A percentile compares a stretch with the other conserved stretches of the same genome.
These are phyloP conservation scores for Protula sp. DNA, from an alignment of 2,888 invertebrate species.

Conservation along the genomic window DNA sequence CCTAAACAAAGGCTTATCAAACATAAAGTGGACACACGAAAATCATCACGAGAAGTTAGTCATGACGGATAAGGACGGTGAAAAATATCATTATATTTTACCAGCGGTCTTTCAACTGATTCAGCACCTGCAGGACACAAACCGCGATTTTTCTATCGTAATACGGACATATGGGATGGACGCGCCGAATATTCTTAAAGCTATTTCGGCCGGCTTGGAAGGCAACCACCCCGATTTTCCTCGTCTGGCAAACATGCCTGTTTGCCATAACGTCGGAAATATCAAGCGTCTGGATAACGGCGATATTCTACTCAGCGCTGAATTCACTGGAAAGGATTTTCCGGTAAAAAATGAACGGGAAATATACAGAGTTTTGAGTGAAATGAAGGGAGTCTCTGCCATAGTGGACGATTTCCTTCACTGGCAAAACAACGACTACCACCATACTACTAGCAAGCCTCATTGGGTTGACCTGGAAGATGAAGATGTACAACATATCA, in stretches of 20 bases:
- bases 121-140: constrained; percentile 29
- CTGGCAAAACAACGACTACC: constrained; percentile 45
- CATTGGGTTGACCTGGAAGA: constrained; percentile 45
- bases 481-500: constrained; percentile 42
- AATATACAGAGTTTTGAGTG: constrained; percentile 39
- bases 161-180: constrained; percentile 51
- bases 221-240: constrained; percentile 39
- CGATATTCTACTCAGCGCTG: constrained; percentile 8
- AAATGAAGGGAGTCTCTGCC: constrained; percentile 37
- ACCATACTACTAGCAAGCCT: constrained; percentile 43
- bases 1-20: constrained; percentile 38
- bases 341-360: constrained; percentile 25
- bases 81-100: constrained; percentile 47
- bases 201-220: constrained; percentile 7
- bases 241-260: constrained; percentile 24
- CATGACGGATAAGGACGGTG: constrained; percentile 36
- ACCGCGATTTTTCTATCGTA: constrained; percentile 43
- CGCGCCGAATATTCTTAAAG: constrained; percentile 31
- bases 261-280: constrained; percentile 31
- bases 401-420: constrained; percentile 46
- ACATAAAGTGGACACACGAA: constrained; percentile 34
- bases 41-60: constrained; percentile 24
- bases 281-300: constrained; percentile 28
- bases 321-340: background rate
- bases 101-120: constrained; percentile 47